Percentiles rank a stretch among this genome's conserved stretches.
phyloP scores from a whole-genome alignment of 1,140 invertebrate species.

The Notospermus geniculatus region DNA sequence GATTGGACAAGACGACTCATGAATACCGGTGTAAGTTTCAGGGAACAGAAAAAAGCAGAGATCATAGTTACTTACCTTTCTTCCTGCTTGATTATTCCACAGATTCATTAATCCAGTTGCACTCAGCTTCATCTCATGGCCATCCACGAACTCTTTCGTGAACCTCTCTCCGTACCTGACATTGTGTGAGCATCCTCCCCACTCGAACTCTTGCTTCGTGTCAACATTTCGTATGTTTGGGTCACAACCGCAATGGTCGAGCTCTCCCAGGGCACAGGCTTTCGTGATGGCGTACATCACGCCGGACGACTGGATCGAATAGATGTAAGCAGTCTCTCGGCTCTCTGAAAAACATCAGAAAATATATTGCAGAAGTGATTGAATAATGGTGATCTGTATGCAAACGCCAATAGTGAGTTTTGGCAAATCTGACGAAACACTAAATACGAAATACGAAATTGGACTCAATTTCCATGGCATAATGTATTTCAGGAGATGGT shows the following conservation, averaged over 20 bases:
- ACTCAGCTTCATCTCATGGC: conserved; percentile 70
- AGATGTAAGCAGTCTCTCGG: conserved; percentile 61
- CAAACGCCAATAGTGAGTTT: too few species aligned
- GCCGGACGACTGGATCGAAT: conserved; percentile 74
- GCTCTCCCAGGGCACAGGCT: conserved; percentile 79
- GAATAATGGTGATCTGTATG: too few species aligned
- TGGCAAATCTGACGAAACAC: too few species aligned
- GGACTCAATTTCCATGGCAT: too few species aligned
- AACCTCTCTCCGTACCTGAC: conserved; percentile 73
- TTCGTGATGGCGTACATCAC: conserved; percentile 80
- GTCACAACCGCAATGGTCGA: conserved; percentile 80
- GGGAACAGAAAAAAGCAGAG: too few species aligned
- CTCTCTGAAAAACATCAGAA: conserved; percentile 56
- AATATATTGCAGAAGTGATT: too few species aligned
- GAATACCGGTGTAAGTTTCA: too few species aligned
- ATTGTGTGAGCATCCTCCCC: conserved; percentile 61
- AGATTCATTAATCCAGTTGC: conserved; percentile 83
- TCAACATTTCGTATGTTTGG: conserved; percentile 29
- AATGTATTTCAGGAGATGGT: too few species aligned
- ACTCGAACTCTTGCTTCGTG: conserved; percentile 55
- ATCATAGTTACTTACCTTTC: conserved; percentile 64
- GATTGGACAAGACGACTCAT: too few species aligned
- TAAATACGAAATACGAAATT: too few species aligned
- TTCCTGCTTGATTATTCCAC: conserved; percentile 88
- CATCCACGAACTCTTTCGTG: conserved; percentile 82